Base-by-base conservation (phyloP, 2,797 vertebrate genomes). In the Gymnoscopelus microlampas region DNA sequence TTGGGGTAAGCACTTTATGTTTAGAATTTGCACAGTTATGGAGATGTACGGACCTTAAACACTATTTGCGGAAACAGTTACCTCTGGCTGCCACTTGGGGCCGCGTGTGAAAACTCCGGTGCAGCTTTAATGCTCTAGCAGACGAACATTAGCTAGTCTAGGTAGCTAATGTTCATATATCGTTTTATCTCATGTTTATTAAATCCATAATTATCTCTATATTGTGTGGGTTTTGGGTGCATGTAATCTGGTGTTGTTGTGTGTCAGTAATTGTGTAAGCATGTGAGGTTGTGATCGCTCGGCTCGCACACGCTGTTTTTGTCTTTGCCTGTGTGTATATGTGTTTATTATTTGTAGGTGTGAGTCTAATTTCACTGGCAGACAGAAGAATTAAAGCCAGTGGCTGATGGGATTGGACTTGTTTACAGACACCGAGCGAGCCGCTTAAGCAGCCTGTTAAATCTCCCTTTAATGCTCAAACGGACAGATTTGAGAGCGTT, bases 391-490 rank as follows among this genome's bases (percentile, higher is more conserved):
- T 94, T 92, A 94, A 88, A 94, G 88, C 87, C 92, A 90, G 91
- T 84, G 89, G 90, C 93, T 94, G 93, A 94, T 92, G 88, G 91
- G 94, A 94, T 94, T 95, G 93, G 90, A 89, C 92, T 94, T 94
- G 94, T 93, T 95, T 95, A 95, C 93, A 94, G 94, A 93, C 93
- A 92, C 77, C 69, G 88, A 86, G 71, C 78, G 82, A 94, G 93
- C 91, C 70, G 92, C 94, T 95, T 93, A 94, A 78, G 89, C 90
- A 85, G 91, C 89, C 88, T 90, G 91, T 90, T 94, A 96, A 96
- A 95, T 93, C 95, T 92, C 78, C 85, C 91, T 92, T 92, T 95
- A 95, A 94, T 93, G 92, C 92, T 88, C 92, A 94, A 94, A 94
- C 92, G 73, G 32, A 77, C 93, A 93, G 93, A 94, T 95, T 95